Percentiles rank a stretch among this genome's conserved stretches.
Conservation (phyloP, 2,797 vertebrate genomes). For the Enteromius trimaculatus region DNA sequence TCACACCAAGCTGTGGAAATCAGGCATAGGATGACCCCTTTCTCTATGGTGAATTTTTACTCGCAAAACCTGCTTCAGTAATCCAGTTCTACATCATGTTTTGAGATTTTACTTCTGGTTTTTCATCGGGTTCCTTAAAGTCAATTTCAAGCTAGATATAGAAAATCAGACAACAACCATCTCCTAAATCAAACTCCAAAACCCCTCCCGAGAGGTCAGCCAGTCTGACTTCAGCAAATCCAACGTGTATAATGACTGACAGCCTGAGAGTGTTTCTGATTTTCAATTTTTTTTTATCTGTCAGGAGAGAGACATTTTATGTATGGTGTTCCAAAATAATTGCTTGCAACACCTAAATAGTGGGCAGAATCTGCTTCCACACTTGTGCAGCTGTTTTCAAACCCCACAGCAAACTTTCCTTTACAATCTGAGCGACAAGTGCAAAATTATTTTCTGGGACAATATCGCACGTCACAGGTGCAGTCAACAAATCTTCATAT, state of each 20-base stretch:
- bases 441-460: not conserved
- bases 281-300: not conserved
- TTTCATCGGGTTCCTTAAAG: not conserved
- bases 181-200: conserved; percentile 13
- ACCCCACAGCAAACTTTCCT: not conserved
- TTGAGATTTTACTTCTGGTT: not conserved
- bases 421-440: not conserved
- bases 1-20: too few species aligned
- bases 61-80: not conserved
- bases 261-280: not conserved
- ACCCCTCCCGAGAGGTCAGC: not conserved
- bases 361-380: not conserved
- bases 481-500: not conserved
- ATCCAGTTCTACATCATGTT: not conserved
- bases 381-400: conserved; percentile 5
- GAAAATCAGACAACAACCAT: not conserved
- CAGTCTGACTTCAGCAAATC: not conserved
- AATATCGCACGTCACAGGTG: not conserved
- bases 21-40: not conserved
- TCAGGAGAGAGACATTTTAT: conserved; percentile 7
- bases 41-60: not conserved
- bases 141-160: not conserved
- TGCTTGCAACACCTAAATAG: conserved; percentile 4
- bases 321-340: conserved; percentile 7
- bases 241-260: conserved; percentile 9